Evolutionary conservation across 2,113 vertebrate species (phyloP), one percentile per base, ranked within the genome.

Genomic region (Pogonocichla stellata): DNA sequence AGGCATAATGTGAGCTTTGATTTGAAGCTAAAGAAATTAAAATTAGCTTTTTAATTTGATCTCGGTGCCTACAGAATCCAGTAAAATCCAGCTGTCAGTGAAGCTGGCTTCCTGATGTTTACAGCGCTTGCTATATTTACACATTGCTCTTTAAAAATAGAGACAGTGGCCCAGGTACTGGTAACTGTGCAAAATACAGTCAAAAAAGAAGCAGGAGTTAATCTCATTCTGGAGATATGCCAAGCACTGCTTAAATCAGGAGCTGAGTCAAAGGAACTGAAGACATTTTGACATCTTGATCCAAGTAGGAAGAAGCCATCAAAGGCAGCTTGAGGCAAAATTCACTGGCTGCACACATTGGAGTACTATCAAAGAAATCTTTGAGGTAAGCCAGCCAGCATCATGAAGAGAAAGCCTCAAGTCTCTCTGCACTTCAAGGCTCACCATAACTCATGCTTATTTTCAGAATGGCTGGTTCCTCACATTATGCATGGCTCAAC

Each of bases 201-300:
- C 17, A 85, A 85, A 90, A 81, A 91, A 74, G 47, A 82, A 95
- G 40, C 78, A 90, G 45, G 79, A 93, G 14, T 94, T 94, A 95
- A 95, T 90, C 90, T 92, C 20, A 33, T 77, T 77, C 81, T 96
- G 95, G 93, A 93, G 36, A 73, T 61, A 73, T 5, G 92, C 93
- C 95, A 97, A 90, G 50, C 0, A 1, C 62, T 90, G 85, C 75
- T 96, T 97, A 93, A 96, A 95, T 88, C 79, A 93, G 86, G 75
- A 93, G 67, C 90, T 50, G 79, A 96, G 85, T 94, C 86, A 96
- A 94, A 95, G 50, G 74, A 96, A 93, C 79, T 70, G 90, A 93
- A 90, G 95, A 94, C 90, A 88, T 94, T 95, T 93, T 97, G 95
- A 95, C 96, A 97, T 97, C 95, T 96, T 96, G 96, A 96, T 97